phyloP scores from a whole-genome alignment of 2,888 invertebrate genomes.

The Ichneumon xanthorius region DNA sequence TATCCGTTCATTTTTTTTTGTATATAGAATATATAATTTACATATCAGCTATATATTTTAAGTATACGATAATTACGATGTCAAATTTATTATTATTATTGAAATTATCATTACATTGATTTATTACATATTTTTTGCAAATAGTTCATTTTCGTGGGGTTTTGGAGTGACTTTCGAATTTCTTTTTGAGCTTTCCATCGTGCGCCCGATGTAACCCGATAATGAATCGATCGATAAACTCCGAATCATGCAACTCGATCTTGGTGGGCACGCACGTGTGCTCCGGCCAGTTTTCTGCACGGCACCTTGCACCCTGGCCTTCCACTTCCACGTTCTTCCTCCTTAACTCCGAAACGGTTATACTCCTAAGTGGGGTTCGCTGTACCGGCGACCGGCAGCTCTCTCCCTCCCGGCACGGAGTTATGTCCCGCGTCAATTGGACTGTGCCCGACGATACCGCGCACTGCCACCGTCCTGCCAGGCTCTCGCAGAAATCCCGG shows the following conservation, averaged over 20 bases:
- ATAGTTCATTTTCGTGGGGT: too few relatives aligned
- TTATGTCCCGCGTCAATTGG: constrained; percentile 81
- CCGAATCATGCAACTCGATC: neutral
- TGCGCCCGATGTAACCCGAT: too few relatives aligned
- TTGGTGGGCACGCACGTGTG: constrained; percentile 8
- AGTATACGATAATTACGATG: too few relatives aligned
- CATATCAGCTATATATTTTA: too few relatives aligned
- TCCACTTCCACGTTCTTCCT: constrained; percentile 31
- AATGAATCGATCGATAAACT: too few relatives aligned
- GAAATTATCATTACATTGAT: too few relatives aligned
- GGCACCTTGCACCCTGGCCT: constrained; percentile 59
- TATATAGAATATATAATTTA: too few relatives aligned
- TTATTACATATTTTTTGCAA: too few relatives aligned
- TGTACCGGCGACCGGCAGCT: constrained; percentile 77
- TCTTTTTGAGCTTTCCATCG: neutral
- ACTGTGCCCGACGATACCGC: constrained; percentile 42
- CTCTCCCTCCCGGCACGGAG: constrained; percentile 67
- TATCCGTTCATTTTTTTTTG: too few relatives aligned
- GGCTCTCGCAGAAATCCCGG: constrained; percentile 10
- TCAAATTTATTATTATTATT: too few relatives aligned
- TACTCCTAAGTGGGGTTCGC: constrained; percentile 81
- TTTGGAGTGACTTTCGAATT: too few relatives aligned
- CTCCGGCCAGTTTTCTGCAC: neutral
- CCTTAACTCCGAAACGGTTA: constrained; percentile 46
- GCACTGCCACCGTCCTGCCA: constrained; percentile 48